These are phyloP conservation scores for Lapara coniferarum DNA, from an alignment of 2,888 invertebrate species.

Conservation along the genomic window DNA sequence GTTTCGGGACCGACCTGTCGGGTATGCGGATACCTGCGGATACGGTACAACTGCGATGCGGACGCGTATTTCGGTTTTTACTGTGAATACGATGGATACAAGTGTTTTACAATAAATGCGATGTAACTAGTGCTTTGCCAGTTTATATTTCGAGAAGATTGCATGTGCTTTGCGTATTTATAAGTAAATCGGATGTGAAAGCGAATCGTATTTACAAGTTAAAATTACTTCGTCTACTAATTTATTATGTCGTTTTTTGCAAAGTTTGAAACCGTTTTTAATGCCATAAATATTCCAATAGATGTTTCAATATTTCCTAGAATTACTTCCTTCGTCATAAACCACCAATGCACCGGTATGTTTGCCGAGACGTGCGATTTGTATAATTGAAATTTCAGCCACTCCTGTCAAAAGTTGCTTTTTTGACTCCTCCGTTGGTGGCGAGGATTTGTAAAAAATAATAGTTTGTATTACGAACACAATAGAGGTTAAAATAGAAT, in stretches of 20 bases:
- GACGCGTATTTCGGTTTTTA: neutral
- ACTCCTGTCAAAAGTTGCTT: slow-evolving; percentile 17
- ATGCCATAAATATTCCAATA: too few species aligned
- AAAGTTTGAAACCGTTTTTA: too few species aligned
- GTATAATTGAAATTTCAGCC: slow-evolving; percentile 16
- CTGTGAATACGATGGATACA: neutral
- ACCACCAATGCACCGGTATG: neutral
- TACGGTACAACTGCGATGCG: neutral
- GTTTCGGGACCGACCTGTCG: neutral
- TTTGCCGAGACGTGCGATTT: slow-evolving; percentile 12
- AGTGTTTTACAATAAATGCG: too few species aligned
- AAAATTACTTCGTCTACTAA: too few species aligned
- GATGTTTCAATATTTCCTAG: neutral
- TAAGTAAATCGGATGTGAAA: too few species aligned
- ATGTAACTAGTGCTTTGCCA: too few species aligned
- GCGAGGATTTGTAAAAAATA: neutral
- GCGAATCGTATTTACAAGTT: too few species aligned
- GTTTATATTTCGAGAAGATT: too few species aligned
- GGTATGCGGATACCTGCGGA: neutral
- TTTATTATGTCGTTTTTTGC: too few species aligned
- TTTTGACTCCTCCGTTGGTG: neutral
- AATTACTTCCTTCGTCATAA: neutral
- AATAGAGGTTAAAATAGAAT: slow-evolving; percentile 46
- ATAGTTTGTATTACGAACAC: slow-evolving; percentile 30
- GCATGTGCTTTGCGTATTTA: too few species aligned